Percentiles rank a stretch among this genome's conserved stretches.
phyloP scores from a whole-genome alignment of 2,113 vertebrate species.

The Nettapus auritus region DNA sequence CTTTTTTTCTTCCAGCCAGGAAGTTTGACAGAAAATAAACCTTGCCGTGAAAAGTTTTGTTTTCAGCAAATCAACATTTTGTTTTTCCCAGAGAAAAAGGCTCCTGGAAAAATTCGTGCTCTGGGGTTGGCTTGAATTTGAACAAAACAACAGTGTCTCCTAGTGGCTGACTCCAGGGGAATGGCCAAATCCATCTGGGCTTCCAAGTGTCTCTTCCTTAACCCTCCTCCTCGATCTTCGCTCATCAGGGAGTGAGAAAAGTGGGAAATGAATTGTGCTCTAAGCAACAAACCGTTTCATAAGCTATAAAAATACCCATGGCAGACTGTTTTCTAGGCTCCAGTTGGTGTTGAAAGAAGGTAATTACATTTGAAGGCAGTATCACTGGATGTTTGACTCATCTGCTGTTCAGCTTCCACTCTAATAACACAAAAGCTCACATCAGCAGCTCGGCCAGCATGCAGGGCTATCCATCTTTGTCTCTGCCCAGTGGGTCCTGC shows the following conservation, averaged over 20 bases:
- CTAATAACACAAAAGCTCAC: not conserved
- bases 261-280: not conserved
- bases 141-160: constrained; percentile 58
- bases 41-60: not conserved
- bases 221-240: not conserved
- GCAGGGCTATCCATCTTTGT: constrained; percentile 15
- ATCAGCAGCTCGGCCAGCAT: not conserved
- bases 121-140: not conserved
- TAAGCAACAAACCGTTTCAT: not conserved
- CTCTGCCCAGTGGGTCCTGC: not conserved
- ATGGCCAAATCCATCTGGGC: not conserved
- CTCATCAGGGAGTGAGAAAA: not conserved
- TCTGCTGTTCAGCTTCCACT: constrained; percentile 16
- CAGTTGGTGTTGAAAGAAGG: not conserved
- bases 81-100: not conserved
- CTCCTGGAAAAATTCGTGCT: constrained; percentile 9
- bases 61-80: not conserved
- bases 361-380: not conserved
- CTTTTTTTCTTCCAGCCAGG: constrained; percentile 12
- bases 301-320: not conserved
- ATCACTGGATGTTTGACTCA: not conserved
- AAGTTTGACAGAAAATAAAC: constrained; percentile 7
- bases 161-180: constrained; percentile 40
- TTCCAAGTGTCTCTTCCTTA: not conserved
- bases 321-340: not conserved